A percentile compares a stretch with the other conserved stretches of the same genome.
These are phyloP conservation scores for Hyles vespertilio DNA, from an alignment of 1,140 invertebrate genomes.

Conservation along the genomic window DNA sequence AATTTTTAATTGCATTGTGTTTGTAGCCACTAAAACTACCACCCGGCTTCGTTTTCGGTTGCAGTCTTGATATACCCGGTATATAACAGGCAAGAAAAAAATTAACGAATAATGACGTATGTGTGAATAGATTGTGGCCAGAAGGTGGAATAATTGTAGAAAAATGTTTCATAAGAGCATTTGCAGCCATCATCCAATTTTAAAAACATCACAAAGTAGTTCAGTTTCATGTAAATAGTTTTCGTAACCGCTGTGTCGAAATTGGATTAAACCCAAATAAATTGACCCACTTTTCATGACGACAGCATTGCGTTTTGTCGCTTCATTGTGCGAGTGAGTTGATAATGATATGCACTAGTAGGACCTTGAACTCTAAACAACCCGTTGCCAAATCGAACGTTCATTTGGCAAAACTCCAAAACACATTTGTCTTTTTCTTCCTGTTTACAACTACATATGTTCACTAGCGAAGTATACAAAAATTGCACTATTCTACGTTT, in stretches of 20 bases:
- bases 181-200: neutral
- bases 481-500: too few species aligned
- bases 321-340: neutral
- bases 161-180: too few species aligned
- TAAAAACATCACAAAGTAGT: neutral
- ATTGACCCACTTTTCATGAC: constrained; percentile 18
- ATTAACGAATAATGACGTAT: too few species aligned
- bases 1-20: too few species aligned
- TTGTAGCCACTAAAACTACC: too few species aligned
- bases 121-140: too few species aligned
- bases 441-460: neutral
- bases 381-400: constrained; percentile 14
- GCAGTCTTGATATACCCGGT: too few species aligned
- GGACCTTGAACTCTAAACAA: constrained; percentile 18
- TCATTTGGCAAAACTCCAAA: constrained; percentile 10
- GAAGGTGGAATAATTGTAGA: too few species aligned
- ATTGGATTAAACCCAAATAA: constrained; percentile 21
- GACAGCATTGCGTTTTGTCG: neutral
- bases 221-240: neutral
- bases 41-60: too few species aligned
- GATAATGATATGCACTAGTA: constrained; percentile 8
- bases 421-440: constrained; percentile 4
- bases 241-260: constrained; percentile 10
- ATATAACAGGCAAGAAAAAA: too few species aligned
- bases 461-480: too few species aligned